Conservation (phyloP, 2,113 vertebrate species). For the Chascanopsetta lugubris region DNA sequence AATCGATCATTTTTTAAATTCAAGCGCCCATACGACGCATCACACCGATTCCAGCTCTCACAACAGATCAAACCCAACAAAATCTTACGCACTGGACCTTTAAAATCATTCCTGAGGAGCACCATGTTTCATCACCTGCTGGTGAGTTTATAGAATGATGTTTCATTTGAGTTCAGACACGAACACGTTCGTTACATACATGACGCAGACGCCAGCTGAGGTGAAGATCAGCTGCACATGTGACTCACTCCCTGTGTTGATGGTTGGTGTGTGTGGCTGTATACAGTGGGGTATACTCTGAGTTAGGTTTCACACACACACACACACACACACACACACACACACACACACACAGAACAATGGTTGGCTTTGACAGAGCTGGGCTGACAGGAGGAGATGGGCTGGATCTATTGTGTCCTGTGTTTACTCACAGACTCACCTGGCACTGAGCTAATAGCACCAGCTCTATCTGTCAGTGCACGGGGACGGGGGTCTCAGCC, state of each 20-base stretch:
- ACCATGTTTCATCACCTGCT: too few species aligned
- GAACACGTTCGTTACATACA: too few species aligned
- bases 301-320: constrained; percentile 13
- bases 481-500: constrained; percentile 51
- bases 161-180: too few species aligned
- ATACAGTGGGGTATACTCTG: constrained; percentile 41
- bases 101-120: too few species aligned
- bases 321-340: constrained; percentile 31
- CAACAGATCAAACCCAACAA: too few species aligned
- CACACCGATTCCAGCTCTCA: too few species aligned
- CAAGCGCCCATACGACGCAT: too few species aligned
- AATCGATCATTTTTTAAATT: too few species aligned
- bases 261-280: constrained; percentile 16
- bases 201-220: too few species aligned
- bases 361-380: constrained; percentile 67
- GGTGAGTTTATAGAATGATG: too few species aligned
- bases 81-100: too few species aligned
- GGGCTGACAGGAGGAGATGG: constrained; percentile 73
- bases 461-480: constrained; percentile 75
- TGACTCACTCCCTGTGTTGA: neutral
- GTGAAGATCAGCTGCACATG: too few species aligned
- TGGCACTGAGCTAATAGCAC: constrained; percentile 79
- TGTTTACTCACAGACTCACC: constrained; percentile 79
- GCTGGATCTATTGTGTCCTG: constrained; percentile 74
- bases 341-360: constrained; percentile 65